These are phyloP conservation scores for Iselma pallidipennis DNA, from an alignment of 2,888 invertebrate species.

Conservation along the genomic window DNA sequence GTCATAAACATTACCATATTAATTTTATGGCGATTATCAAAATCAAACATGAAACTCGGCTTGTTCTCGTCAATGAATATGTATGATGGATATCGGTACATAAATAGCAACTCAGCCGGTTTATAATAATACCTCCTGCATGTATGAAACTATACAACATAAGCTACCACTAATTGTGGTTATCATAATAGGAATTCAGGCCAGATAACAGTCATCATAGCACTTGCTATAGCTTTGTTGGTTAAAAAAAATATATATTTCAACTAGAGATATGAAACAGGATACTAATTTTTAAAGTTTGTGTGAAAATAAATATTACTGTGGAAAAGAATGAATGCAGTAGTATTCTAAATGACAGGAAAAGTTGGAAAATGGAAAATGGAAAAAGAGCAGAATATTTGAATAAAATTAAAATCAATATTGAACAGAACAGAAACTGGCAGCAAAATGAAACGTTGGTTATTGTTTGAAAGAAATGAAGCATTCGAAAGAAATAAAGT, in stretches of 20 bases:
- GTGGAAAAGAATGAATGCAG: no score
- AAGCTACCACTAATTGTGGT: neutral
- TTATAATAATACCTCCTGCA: slow-evolving; percentile 5
- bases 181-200: neutral
- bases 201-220: neutral
- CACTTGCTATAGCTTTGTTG: no score
- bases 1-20: slow-evolving; percentile 28
- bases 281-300: neutral
- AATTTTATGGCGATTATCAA: slow-evolving; percentile 27
- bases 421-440: neutral
- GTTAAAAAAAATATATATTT: neutral
- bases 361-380: neutral
- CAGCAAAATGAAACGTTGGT: neutral
- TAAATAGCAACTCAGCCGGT: slow-evolving; percentile 13
- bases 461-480: neutral
- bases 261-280: neutral
- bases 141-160: neutral
- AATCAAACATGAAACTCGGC: slow-evolving; percentile 26
- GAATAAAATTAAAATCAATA: neutral
- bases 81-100: slow-evolving; percentile 25
- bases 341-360: neutral
- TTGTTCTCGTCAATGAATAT: slow-evolving; percentile 28
- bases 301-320: no score
- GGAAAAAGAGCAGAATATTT: neutral
- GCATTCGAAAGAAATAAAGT: no score